Conservation (phyloP, 2,888 invertebrate genomes). For the Harpalus rufipes region DNA sequence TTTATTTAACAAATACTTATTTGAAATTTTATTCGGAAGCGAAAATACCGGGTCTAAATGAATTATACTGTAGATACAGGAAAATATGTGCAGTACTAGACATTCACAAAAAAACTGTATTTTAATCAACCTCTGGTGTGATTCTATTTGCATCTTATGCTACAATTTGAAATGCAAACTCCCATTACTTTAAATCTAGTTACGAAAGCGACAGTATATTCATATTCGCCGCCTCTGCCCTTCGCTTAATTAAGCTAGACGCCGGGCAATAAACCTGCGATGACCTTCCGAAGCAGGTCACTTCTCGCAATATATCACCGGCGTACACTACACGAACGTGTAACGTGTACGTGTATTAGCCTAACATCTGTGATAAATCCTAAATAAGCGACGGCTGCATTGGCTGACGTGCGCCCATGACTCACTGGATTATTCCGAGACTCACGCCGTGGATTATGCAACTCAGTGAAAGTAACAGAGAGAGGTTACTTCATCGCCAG, state of each 20-base stretch:
- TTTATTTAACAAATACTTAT: no score
- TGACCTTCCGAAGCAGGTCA: constrained; percentile 60
- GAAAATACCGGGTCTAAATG: no score
- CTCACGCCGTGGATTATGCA: constrained; percentile 29
- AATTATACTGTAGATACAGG: no score
- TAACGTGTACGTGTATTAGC: constrained; percentile 29
- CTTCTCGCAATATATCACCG: constrained; percentile 50
- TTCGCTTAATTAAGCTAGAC: constrained; percentile 53
- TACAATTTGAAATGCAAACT: neutral
- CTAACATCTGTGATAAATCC: constrained; percentile 58
- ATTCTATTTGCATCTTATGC: neutral
- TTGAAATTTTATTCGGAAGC: no score
- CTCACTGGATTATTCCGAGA: constrained; percentile 47
- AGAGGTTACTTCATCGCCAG: constrained; percentile 45
- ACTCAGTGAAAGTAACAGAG: constrained; percentile 50
- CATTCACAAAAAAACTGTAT: neutral
- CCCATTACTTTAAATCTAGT: neutral
- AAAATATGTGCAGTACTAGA: no score
- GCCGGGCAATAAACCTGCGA: constrained; percentile 58
- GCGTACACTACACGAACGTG: constrained; percentile 20
- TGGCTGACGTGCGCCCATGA: constrained; percentile 54
- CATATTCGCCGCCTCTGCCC: constrained; percentile 20
- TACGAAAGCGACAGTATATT: neutral
- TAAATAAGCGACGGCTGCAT: constrained; percentile 45
- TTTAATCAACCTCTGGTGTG: neutral